phyloP scores from a whole-genome alignment of 2,113 vertebrate species.

The Pedetes capensis region DNA sequence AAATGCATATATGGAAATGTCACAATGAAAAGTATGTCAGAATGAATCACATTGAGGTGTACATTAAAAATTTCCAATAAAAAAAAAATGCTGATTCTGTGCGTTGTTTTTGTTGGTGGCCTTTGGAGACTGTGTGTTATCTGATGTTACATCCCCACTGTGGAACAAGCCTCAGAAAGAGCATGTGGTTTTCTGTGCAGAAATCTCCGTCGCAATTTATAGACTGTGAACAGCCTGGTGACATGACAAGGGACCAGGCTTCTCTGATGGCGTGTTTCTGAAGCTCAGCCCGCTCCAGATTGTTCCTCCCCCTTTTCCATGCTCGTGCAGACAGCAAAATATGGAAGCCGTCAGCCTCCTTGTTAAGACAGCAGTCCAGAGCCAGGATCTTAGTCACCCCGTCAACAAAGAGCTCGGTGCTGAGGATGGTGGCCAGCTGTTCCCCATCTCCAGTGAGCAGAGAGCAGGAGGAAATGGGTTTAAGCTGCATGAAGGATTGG shows the following conservation, averaged over 20 bases:
- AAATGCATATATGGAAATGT: too few relatives aligned
- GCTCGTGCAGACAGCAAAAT: slow-evolving; percentile 53
- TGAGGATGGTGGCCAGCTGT: slow-evolving; percentile 64
- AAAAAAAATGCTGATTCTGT: neutral
- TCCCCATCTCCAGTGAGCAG: slow-evolving; percentile 66
- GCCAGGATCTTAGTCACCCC: slow-evolving; percentile 69
- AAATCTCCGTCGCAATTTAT: neutral
- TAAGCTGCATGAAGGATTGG: slow-evolving; percentile 76
- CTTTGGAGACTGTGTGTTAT: neutral
- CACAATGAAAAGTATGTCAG: too few relatives aligned
- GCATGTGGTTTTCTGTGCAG: neutral
- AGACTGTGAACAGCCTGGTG: slow-evolving; percentile 5
- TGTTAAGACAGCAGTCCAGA: slow-evolving; percentile 46
- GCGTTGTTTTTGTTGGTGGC: neutral
- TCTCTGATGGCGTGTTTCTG: neutral
- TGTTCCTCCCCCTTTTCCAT: slow-evolving; percentile 36
- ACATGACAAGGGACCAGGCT: neutral
- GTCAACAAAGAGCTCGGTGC: slow-evolving; percentile 49
- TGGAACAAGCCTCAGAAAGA: neutral
- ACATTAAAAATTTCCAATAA: too few relatives aligned
- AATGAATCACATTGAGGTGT: too few relatives aligned
- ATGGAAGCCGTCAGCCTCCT: slow-evolving; percentile 65
- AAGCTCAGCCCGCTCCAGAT: neutral
- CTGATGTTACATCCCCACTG: neutral
- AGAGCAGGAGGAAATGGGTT: slow-evolving; percentile 70